Conservation (phyloP, 1,140 invertebrate genomes). For the Drosophila mauritiana region DNA sequence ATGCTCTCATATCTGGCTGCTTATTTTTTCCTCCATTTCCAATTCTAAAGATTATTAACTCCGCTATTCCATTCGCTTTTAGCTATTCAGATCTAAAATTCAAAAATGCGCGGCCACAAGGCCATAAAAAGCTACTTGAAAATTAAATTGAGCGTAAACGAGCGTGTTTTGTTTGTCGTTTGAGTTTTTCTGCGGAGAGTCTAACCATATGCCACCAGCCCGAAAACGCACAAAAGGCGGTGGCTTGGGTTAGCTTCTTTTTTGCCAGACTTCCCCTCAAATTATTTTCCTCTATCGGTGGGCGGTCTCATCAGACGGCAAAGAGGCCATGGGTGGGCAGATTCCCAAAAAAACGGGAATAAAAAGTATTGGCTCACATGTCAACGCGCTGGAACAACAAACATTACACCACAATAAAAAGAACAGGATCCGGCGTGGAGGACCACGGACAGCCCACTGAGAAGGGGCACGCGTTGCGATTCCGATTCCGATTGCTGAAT, state of each 20-base stretch:
- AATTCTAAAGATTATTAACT: constrained; percentile 43
- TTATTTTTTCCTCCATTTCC: constrained; percentile 1
- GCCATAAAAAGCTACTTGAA: constrained; percentile 68
- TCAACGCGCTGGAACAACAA: constrained; percentile 74
- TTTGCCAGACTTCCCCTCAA: constrained; percentile 16
- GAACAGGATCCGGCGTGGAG: constrained; percentile 44
- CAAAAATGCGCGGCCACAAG: constrained; percentile 31
- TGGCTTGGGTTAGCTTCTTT: constrained; percentile 18
- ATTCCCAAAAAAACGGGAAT: not conserved
- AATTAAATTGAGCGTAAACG: constrained; percentile 80
- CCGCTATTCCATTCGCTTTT: constrained; percentile 27
- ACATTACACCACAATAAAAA: constrained; percentile 72
- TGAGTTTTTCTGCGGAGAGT: constrained; percentile 22
- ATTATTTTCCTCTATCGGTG: constrained; percentile 40
- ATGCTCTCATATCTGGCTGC: no score
- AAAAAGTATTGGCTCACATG: constrained; percentile 60
- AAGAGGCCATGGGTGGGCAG: constrained; percentile 67
- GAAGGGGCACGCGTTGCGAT: constrained; percentile 36
- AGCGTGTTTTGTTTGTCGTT: constrained; percentile 69
- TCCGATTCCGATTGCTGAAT: constrained; percentile 42
- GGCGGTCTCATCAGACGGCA: constrained; percentile 74
- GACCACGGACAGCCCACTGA: constrained; percentile 58
- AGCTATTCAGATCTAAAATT: constrained; percentile 36
- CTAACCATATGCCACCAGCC: constrained; percentile 65
- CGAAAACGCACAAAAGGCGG: constrained; percentile 46